Conservation (phyloP, 2,797 vertebrate species). For the Anabas testudineus region DNA sequence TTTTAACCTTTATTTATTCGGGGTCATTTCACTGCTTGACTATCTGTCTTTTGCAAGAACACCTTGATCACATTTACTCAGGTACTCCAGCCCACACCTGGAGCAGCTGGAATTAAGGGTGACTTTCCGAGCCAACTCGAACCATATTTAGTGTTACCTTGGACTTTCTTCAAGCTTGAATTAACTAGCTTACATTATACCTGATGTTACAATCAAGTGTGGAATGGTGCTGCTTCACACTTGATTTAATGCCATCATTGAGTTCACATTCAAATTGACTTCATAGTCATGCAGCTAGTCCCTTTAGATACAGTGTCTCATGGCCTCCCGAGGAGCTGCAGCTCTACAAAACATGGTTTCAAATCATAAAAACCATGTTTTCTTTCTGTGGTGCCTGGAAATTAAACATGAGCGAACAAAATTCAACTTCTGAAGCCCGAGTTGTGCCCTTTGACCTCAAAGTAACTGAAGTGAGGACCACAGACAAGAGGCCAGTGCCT, state of each 20-base stretch:
- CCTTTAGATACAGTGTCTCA: neutral
- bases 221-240: neutral
- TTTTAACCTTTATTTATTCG: too few species aligned
- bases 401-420: neutral
- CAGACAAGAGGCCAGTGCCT: constrained; percentile 9
- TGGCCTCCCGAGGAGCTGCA: neutral
- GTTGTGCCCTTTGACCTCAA: neutral
- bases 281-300: neutral
- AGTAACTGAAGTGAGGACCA: neutral
- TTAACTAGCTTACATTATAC: neutral
- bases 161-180: too few species aligned
- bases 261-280: too few species aligned
- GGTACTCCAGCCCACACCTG: too few species aligned
- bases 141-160: too few species aligned
- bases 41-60: too few species aligned
- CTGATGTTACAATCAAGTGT: neutral
- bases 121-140: too few species aligned
- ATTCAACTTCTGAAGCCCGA: neutral
- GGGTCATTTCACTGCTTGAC: too few species aligned
- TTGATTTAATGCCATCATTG: neutral
- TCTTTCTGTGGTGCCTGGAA: constrained; percentile 10
- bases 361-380: neutral
- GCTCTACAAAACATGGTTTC: constrained; percentile 1
- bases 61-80: too few species aligned
- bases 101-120: too few species aligned